phyloP scores from a whole-genome alignment of 2,113 vertebrate genomes.

The Xenopus borealis region DNA sequence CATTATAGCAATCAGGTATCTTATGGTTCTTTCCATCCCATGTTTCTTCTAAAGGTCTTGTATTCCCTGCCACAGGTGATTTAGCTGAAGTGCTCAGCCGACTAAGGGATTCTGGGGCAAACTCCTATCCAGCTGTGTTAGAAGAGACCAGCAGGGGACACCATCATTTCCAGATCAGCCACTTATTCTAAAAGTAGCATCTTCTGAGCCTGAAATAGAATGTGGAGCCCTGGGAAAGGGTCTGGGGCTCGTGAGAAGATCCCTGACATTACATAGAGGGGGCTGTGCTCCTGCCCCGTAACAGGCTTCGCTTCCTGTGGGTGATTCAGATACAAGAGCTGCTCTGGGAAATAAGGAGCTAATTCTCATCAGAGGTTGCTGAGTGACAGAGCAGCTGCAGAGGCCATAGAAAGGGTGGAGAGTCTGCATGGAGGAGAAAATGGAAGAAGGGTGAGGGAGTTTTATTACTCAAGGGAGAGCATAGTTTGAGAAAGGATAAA shows the following conservation, averaged over 20 bases:
- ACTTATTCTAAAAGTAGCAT: constrained; percentile 19
- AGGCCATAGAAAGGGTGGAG: background rate
- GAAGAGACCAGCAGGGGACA: background rate
- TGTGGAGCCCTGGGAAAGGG: constrained; percentile 36
- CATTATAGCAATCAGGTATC: too few species aligned
- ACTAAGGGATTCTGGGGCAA: background rate
- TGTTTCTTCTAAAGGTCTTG: background rate
- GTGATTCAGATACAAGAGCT: constrained; percentile 29
- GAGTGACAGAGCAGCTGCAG: constrained; percentile 38
- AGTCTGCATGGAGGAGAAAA: background rate
- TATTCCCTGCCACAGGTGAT: background rate
- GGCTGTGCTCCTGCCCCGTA: constrained; percentile 11
- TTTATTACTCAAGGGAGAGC: background rate
- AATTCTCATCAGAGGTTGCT: constrained; percentile 1
- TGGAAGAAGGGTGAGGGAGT: background rate
- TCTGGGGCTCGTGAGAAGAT: constrained; percentile 34
- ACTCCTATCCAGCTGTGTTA: constrained; percentile 7
- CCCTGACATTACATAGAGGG: constrained; percentile 1
- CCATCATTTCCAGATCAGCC: constrained; percentile 2
- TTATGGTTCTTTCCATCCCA: too few species aligned
- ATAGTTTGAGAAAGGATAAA: background rate
- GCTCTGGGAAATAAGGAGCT: constrained; percentile 37
- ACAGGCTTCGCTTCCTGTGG: constrained; percentile 8
- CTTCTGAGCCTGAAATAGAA: constrained; percentile 30
- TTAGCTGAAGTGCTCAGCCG: background rate